Evolutionary conservation across 2,888 invertebrate genomes (phyloP), one percentile per base, ranked within the genome.

Genomic region (Microdon myrmicae): DNA sequence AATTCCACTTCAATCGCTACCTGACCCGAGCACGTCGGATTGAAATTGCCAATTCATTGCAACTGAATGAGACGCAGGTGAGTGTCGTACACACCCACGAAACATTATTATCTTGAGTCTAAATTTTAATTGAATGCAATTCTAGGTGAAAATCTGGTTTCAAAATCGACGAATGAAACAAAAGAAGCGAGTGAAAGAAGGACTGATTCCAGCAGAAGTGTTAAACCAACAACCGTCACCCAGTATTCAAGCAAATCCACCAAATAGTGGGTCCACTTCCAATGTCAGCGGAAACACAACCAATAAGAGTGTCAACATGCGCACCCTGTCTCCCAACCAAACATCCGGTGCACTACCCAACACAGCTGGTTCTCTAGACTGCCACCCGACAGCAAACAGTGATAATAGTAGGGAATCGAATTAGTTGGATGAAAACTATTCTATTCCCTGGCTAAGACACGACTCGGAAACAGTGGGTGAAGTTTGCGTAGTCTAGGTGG

Each of bases 1-100:
- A 99, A 81, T 99, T 98, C 82, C 98, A 98, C 81, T 98, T 96
- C 82, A 97, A 97, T 83, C 97, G 96, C 82, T 99, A 99, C 83
- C 86, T 99, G 74, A 99, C 98, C 25, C 83, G 98, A 71, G 97
- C 96, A 25, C 84, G 98, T 69, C 86, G 99, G 72, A 97, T 98
- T 78, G 99, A 99, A 82, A 99, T 99, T 70, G 99, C 99, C 1
- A 92, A 94, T 2, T 92, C 96, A 2, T 82, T 99, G 47, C 94
- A 96, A 75, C 86, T 99, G 43, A 98, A 97, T 81, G 98, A 98
- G 80, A 96, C 97, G 1, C 97, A 98, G 84, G 80, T 80, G 69
- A 68, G 70, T 67, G 5, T n/a, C n/a, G n/a, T n/a, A 5, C 10
- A 6, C 29, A n/a, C 9, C 3, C 9, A 1, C 19, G 12, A 6